Evolutionary conservation across 2,888 invertebrate genomes (phyloP), one percentile per base, ranked within the genome.

Genomic region (Aelia acuminata): DNA sequence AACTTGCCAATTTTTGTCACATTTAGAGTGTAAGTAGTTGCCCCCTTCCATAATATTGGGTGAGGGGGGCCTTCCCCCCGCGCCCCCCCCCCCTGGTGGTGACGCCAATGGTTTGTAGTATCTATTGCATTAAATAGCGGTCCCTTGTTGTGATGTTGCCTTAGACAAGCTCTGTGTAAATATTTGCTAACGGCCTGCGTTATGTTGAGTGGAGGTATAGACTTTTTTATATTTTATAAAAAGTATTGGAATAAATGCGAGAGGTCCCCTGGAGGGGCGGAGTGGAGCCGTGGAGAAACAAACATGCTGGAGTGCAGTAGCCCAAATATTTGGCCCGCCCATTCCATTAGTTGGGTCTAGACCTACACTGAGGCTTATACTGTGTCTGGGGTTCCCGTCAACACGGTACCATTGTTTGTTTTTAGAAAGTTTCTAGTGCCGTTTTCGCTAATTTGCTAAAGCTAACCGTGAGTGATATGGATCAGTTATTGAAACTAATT

Each of bases 281-380:
- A 13, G 35, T 20, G 20, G 75, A 35, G 8, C 53, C 3, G 20
- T 75, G 75, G n/a, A 39, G 75, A 75, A 75, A 75, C 75, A 75
- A 75, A 75, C 75, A 75, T 1, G 5, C 7, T 75, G 75, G 75
- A 75, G 75, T 75, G 75, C 39, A 13, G 75, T 75, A 75, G 75
- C 75, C 75, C 75, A 75, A 75, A 75, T 75, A 75, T 75, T 75
- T 75, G 75, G 75, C 75, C 39, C 20, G 18, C 18, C 0, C 3
- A n/a, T 2, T 35, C 75, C 75, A 75, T 75, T 75, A 75, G 75
- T 22, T 3, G 57, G 75, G 75, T 75, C 75, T 75, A 75, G 75
- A 75, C 75, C 26, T 15, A 13, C n/a, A 35, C 35, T 4, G 53
- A 7, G 22, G 3, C n/a, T n/a, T n/a, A n/a, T n/a, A n/a, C n/a